Evolutionary conservation across 2,888 invertebrate genomes (phyloP).

Genomic region (Blastobasis lacticolella): DNA sequence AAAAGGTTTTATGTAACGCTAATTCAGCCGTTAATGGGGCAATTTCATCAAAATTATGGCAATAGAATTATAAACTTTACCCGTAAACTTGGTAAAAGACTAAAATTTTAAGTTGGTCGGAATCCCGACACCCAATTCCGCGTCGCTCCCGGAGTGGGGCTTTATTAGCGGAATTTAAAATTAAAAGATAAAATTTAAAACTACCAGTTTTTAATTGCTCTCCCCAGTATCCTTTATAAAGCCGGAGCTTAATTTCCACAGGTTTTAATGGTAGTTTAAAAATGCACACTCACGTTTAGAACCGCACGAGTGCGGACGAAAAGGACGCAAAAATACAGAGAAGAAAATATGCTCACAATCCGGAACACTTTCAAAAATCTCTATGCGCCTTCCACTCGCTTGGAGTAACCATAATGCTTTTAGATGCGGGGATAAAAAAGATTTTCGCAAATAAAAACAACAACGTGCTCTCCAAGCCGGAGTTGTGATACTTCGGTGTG

Average conservation of each 20-base stretch:
- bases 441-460: slow-evolving; percentile 1
- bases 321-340: slow-evolving; percentile 9
- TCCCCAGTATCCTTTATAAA: not conserved
- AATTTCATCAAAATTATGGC: not conserved
- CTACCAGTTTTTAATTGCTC: not conserved
- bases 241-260: slow-evolving; percentile 6
- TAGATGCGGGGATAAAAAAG: slow-evolving; percentile 2
- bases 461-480: too few species aligned
- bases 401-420: slow-evolving; percentile 8
- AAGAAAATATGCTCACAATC: slow-evolving; percentile 7
- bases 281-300: slow-evolving; percentile 19
- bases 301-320: slow-evolving; percentile 1
- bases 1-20: not conserved
- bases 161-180: not conserved
- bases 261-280: slow-evolving; percentile 17
- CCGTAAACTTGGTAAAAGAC: not conserved
- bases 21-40: not conserved
- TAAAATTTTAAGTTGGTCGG: not conserved
- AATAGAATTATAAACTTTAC: not conserved
- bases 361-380: slow-evolving; percentile 8
- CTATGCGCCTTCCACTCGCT: slow-evolving; percentile 5
- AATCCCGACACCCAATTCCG: not conserved
- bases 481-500: too few species aligned
- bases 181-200: slow-evolving; percentile 1
- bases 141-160: not conserved